These are phyloP conservation scores for Xiphophorus maculatus DNA, from an alignment of 2,113 vertebrate species.

Conservation along the genomic window DNA sequence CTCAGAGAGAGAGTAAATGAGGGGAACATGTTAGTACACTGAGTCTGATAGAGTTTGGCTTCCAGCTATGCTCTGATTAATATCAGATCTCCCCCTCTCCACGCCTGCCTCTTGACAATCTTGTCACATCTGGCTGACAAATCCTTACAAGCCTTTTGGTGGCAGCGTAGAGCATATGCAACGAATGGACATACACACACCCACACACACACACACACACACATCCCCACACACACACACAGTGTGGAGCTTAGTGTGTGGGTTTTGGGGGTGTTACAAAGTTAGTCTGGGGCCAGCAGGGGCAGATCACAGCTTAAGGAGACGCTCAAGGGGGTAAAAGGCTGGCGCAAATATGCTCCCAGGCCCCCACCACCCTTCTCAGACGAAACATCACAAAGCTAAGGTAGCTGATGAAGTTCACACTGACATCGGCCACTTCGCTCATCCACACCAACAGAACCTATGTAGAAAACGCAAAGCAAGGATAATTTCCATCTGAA, in stretches of 20 bases:
- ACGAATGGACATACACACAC: background rate
- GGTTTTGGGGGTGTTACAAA: constrained; percentile 14
- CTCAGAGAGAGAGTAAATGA: constrained; percentile 83
- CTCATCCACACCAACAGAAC: constrained; percentile 46
- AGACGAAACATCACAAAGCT: constrained; percentile 84
- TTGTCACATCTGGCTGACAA: constrained; percentile 94
- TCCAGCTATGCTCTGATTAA: constrained; percentile 90
- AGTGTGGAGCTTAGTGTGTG: constrained; percentile 16
- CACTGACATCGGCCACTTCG: background rate
- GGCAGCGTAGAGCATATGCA: constrained; percentile 72
- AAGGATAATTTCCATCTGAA: constrained; percentile 2
- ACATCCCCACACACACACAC: too few relatives aligned
- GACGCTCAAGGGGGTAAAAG: constrained; percentile 77
- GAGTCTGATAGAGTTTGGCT: constrained; percentile 90
- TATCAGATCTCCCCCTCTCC: constrained; percentile 87
- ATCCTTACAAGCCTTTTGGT: constrained; percentile 86
- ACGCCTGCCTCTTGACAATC: constrained; percentile 85
- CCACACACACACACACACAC: too few relatives aligned
- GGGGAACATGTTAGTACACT: constrained; percentile 91
- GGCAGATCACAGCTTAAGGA: constrained; percentile 78
- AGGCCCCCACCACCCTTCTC: constrained; percentile 9
- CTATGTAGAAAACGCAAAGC: constrained; percentile 15
- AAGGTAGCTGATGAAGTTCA: constrained; percentile 85
- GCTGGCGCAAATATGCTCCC: constrained; percentile 70
- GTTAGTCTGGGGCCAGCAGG: constrained; percentile 29